phyloP scores from a whole-genome alignment of 2,113 vertebrate genomes.

The Pelvicachromis taeniatus region DNA sequence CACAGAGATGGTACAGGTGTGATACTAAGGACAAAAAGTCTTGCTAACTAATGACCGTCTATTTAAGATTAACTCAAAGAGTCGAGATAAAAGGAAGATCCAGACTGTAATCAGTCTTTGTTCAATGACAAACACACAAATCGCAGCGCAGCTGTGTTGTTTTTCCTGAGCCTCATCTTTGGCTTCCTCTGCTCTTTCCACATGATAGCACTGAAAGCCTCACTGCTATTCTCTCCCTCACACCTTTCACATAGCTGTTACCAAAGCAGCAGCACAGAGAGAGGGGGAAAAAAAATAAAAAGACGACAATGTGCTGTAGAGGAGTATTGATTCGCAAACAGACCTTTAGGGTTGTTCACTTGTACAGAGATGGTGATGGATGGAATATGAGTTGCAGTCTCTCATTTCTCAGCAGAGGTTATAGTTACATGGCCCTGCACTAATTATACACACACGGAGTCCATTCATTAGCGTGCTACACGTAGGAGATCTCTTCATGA shows the following conservation, averaged over 20 bases:
- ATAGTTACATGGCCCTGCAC: not conserved
- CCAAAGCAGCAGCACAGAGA: constrained; percentile 31
- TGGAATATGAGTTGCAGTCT: not conserved
- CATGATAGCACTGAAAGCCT: constrained; percentile 46
- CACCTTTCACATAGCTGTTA: constrained; percentile 36
- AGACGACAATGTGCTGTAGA: constrained; percentile 17
- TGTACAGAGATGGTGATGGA: not conserved
- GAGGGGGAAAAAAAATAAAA: not conserved
- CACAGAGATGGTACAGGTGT: not conserved
- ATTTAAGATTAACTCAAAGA: constrained; percentile 15
- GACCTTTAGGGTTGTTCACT: not conserved
- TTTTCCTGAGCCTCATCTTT: constrained; percentile 34
- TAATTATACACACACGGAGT: not conserved
- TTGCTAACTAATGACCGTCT: not conserved
- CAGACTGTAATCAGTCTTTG: constrained; percentile 23
- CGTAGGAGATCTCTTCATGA: not conserved
- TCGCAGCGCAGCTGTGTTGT: constrained; percentile 9
- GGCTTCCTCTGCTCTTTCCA: constrained; percentile 40
- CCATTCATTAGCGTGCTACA: not conserved
- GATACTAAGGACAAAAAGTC: constrained; percentile 23
- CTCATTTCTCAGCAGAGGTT: not conserved
- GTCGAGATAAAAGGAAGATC: not conserved
- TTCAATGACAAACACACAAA: constrained; percentile 39
- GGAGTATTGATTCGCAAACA: constrained; percentile 44
- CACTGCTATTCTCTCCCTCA: constrained; percentile 18